Conservation (phyloP, 2,888 invertebrate species). For the Catocala sponsa region DNA sequence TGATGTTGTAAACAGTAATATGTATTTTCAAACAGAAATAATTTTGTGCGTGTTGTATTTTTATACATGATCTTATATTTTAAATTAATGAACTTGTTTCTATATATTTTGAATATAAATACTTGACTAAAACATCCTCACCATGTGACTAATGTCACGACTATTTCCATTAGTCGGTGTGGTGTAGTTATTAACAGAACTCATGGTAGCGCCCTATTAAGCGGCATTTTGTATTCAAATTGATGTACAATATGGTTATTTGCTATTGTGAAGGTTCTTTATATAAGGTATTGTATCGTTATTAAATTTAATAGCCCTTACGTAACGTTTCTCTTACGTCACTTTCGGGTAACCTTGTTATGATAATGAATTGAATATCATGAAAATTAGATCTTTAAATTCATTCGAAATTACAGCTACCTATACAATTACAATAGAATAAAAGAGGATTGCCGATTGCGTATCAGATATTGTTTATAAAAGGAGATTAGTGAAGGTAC, state of each 20-base stretch:
- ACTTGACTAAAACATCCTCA: neutral
- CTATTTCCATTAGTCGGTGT: neutral
- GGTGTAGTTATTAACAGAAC: neutral
- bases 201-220: conserved; percentile 28
- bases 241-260: conserved; percentile 43
- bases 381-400: conserved; percentile 2
- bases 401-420: too few relatives aligned
- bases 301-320: conserved; percentile 43
- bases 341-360: conserved; percentile 32
- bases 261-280: conserved; percentile 45
- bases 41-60: too few relatives aligned
- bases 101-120: too few relatives aligned
- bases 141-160: neutral
- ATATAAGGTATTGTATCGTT: conserved; percentile 34
- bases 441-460: too few relatives aligned
- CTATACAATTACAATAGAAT: too few relatives aligned
- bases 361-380: conserved; percentile 7
- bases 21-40: too few relatives aligned
- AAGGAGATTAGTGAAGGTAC: conserved; percentile 1
- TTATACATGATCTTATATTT: too few relatives aligned
- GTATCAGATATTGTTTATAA: too few relatives aligned
- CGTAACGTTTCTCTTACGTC: conserved; percentile 31
- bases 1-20: too few relatives aligned
- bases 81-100: too few relatives aligned
- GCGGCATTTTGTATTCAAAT: conserved; percentile 49